Evolutionary conservation across 1,140 invertebrate species (phyloP), one percentile per base, ranked within the genome.

Genomic region (Subanguina moxae): DNA sequence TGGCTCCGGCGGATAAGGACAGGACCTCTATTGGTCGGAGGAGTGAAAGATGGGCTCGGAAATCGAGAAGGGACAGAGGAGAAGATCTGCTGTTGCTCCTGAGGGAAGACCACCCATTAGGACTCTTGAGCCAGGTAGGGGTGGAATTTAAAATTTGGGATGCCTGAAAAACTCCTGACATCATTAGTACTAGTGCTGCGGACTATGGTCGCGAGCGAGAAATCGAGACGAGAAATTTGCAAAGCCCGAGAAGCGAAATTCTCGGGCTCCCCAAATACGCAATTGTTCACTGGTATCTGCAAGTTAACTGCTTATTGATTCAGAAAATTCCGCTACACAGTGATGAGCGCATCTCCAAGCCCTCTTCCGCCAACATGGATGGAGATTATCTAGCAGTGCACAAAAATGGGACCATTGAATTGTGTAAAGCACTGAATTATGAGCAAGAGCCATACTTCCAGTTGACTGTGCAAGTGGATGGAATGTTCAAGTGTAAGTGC

Each of bases 341-440:
- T 11, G 68, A 72, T 43, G 67, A 69, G 25, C 68, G 38, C 27
- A 63, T 69, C 25, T 27, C 70, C 19, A 59, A 73, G 17, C 46
- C 42, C 23, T 28, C 25, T 62, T 38, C 32, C 11, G 32, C 32
- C 32, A 38, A 11, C 11, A 3, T 11, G 32, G 32, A 38, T 38
- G 48, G 3, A 23, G 32, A 48, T 23, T 64, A 1, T 1, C 48
- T 69, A 19, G 38, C 48, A 11, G 61, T 78, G 13, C 52, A 67
- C n/a, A 28, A 63, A 28, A 73, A 75, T 43, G 73, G 73, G 15
- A 62, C 45, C 25, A 32, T 76, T 19, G 76, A 77, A 45, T 58
- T 76, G 48, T 21, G 72, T n/a, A 27, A 48, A 62, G 15, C 42
- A 13, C 46, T 75, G 21, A 78, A 75, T 32, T 75, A 68, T 62